Conservation (phyloP, 2,888 invertebrate species). For the Drosophila recens region DNA sequence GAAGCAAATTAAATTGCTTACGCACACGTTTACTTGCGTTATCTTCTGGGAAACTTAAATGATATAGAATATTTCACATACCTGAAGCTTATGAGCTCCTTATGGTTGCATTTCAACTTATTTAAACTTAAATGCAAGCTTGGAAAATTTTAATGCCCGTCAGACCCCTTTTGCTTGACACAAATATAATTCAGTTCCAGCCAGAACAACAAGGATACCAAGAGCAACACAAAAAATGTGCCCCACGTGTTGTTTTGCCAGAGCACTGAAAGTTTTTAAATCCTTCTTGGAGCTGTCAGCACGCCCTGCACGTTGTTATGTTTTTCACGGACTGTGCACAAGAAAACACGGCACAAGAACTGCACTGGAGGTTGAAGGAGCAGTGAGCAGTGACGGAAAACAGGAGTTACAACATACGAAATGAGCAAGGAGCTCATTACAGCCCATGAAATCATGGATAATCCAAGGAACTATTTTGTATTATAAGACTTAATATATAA, state of each 20-base stretch:
- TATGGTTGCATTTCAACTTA: background rate
- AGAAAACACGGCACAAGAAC: conserved; percentile 4
- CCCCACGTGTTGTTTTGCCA: conserved; percentile 26
- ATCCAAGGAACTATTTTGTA: background rate
- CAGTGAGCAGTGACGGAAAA: background rate
- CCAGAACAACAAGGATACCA: conserved; percentile 15
- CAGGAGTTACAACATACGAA: conserved; percentile 1
- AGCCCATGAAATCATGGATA: conserved; percentile 2
- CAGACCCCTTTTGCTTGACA: background rate
- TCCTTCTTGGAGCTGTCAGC: conserved; percentile 45
- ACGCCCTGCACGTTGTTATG: conserved; percentile 28
- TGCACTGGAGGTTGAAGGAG: conserved; percentile 1
- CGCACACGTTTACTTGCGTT: background rate
- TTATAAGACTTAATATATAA: background rate
- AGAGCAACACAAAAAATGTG: conserved; percentile 5
- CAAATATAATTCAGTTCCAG: conserved; percentile 15
- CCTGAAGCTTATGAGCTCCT: conserved; percentile 7
- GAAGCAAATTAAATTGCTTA: background rate
- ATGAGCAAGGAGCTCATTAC: conserved; percentile 8
- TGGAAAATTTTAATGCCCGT: background rate
- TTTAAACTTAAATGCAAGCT: conserved; percentile 18
- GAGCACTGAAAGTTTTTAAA: conserved; percentile 38
- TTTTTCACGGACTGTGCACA: conserved; percentile 18
- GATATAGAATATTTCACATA: conserved; percentile 3
- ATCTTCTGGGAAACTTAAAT: background rate